Evolutionary conservation across 2,888 invertebrate species (phyloP), one percentile per base, ranked within the genome.

Genomic region (Cantharis nigra): DNA sequence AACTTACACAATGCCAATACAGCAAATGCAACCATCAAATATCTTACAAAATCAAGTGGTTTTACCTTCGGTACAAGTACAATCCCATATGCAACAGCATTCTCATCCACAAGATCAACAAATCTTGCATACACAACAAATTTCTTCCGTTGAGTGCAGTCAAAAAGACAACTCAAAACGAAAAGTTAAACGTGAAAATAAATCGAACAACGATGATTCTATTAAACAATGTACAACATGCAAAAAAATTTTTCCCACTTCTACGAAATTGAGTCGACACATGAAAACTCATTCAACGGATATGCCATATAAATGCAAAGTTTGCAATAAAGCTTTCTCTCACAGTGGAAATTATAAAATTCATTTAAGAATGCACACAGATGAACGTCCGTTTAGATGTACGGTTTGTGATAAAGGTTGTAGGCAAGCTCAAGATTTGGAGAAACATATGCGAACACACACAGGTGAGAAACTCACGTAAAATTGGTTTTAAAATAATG

Each of bases 361-460:
- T 73, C 88, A 89, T 81, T 81, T 88, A 70, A 80, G 88, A 69
- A 88, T 87, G 86, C 88, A 89, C 77, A 88, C 87, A 18, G 86
- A 88, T 72, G 89, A 89, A 78, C 85, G 88, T 77, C 89, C 89
- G 5, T 89, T 87, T 81, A 84, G 85, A 30, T 90, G 90, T 82
- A 84, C 86, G 3, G 86, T 89, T 14, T 90, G 90, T 81, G 84
- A 85, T 78, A 90, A 89, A 80, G 88, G 87, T 9, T 89, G 89
- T 82, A 82, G 89, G 26, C 89, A 89, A 78, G 87, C 89, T 10
- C 89, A 89, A 75, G 89, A 89, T 83, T 84, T 90, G 70, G 89
- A 89, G 49, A 89, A 89, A 77, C 90, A 90, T 81, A 87, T 88
- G 86, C 83, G 89, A 76, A 88, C 89, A 11, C 90, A 90, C 83